Percentiles rank a stretch among this genome's conserved stretches.
phyloP scores from a whole-genome alignment of 2,113 vertebrate genomes.

The Mus pahari region DNA sequence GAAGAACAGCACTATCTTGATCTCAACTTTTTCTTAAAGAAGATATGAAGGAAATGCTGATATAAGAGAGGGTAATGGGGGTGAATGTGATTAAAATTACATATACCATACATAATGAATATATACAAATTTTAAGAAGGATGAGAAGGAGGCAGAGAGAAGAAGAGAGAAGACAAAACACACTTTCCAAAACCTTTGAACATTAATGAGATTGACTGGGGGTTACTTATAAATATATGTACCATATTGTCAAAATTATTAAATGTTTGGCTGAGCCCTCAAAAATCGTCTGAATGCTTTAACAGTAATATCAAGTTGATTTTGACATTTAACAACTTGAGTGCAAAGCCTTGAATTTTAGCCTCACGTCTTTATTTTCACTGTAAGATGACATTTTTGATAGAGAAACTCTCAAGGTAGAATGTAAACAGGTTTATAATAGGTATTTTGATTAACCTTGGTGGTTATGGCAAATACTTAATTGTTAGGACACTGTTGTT shows the following conservation, averaged over 20 bases:
- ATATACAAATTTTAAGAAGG: background rate
- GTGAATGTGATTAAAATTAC: background rate
- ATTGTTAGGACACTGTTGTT: background rate
- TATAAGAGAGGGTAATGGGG: background rate
- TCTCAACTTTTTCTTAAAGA: no score
- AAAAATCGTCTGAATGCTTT: background rate
- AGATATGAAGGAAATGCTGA: no score
- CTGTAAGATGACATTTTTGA: background rate
- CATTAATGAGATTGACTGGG: background rate
- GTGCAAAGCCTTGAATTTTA: slow-evolving; percentile 24
- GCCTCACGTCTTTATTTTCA: slow-evolving; percentile 20
- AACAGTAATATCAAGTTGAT: background rate
- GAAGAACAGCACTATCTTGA: no score
- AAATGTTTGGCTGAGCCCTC: background rate
- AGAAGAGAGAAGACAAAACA: background rate
- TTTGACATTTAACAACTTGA: slow-evolving; percentile 16
- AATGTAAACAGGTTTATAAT: background rate
- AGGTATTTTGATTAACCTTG: background rate
- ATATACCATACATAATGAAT: no score
- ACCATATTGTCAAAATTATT: background rate
- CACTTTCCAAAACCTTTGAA: background rate
- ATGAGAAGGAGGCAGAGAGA: background rate
- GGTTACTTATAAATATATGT: background rate
- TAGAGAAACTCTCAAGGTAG: background rate
- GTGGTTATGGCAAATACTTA: background rate